Percentiles rank a stretch among this genome's conserved stretches.
Evolutionary conservation across 1,140 invertebrate genomes (phyloP).

Genomic region (Caerostris darwini): DNA sequence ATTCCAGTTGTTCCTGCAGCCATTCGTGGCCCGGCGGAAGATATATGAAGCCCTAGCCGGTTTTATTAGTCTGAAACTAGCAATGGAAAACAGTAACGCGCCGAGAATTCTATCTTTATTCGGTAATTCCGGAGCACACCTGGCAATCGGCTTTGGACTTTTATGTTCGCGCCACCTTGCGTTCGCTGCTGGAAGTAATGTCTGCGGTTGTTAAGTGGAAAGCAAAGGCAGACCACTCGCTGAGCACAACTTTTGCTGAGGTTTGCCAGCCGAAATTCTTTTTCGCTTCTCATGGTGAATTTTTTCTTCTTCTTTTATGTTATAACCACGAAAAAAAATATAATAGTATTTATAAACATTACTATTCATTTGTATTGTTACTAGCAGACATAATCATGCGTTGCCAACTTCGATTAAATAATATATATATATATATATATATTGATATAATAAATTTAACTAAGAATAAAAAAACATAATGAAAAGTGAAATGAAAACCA

Average conservation of each 20-base stretch:
- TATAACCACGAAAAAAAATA: too few relatives aligned
- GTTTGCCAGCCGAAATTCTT: conserved; percentile 17
- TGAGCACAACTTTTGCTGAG: conserved; percentile 53
- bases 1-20: conserved; percentile 73
- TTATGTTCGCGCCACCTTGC: conserved; percentile 77
- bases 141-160: conserved; percentile 77
- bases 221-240: conserved; percentile 76
- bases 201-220: conserved; percentile 77
- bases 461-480: too few relatives aligned
- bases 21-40: conserved; percentile 49
- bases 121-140: conserved; percentile 73
- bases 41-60: conserved; percentile 73
- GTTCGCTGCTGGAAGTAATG: conserved; percentile 77
- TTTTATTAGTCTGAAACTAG: conserved; percentile 76
- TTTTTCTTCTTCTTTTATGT: not conserved
- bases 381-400: too few relatives aligned
- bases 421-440: too few relatives aligned
- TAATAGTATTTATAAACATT: not conserved
- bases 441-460: too few relatives aligned
- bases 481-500: too few relatives aligned
- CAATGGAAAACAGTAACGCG: conserved; percentile 76
- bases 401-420: too few relatives aligned
- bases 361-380: too few relatives aligned
- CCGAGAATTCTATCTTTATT: conserved; percentile 78
- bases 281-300: conserved; percentile 22